phyloP scores from a whole-genome alignment of 2,797 vertebrate genomes.

The Rhabdophis nuchalis region DNA sequence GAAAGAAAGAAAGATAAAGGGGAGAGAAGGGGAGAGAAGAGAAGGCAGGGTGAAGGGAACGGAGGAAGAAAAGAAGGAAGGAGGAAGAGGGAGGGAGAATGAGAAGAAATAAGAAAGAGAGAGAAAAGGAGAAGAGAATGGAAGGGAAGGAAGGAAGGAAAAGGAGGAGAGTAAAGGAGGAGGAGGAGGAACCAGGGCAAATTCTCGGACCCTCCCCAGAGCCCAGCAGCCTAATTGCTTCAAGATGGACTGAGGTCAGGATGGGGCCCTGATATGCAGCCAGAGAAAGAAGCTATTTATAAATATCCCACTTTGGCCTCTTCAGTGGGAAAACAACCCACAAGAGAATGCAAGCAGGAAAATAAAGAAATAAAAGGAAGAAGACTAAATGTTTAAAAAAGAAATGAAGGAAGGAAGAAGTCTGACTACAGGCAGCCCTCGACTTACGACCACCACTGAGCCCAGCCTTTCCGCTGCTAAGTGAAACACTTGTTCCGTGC shows the following conservation, averaged over 20 bases:
- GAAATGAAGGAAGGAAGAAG: too few species aligned
- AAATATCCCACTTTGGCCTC: constrained; percentile 3
- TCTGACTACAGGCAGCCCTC: background rate
- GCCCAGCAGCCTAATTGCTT: background rate
- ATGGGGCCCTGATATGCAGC: constrained; percentile 17
- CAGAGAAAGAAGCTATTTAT: constrained; percentile 22
- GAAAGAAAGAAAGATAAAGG: too few species aligned
- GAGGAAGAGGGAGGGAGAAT: background rate
- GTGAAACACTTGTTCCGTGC: background rate
- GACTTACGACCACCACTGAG: background rate
- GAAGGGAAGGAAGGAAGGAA: background rate
- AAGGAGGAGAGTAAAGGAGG: background rate
- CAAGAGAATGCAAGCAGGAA: background rate
- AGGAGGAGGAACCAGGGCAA: background rate
- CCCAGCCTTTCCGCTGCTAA: background rate
- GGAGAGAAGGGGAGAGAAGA: too few species aligned
- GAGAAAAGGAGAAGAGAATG: background rate
- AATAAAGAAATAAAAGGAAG: background rate
- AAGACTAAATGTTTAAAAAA: too few species aligned
- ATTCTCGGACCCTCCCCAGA: background rate
- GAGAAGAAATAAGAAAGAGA: rapidly evolving
- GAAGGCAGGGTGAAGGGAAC: too few species aligned
- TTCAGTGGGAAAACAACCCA: background rate
- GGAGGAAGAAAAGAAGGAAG: too few species aligned
- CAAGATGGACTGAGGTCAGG: constrained; percentile 12